Conservation (phyloP, 2,797 vertebrate species). For the Cyprinodon diabolis region DNA sequence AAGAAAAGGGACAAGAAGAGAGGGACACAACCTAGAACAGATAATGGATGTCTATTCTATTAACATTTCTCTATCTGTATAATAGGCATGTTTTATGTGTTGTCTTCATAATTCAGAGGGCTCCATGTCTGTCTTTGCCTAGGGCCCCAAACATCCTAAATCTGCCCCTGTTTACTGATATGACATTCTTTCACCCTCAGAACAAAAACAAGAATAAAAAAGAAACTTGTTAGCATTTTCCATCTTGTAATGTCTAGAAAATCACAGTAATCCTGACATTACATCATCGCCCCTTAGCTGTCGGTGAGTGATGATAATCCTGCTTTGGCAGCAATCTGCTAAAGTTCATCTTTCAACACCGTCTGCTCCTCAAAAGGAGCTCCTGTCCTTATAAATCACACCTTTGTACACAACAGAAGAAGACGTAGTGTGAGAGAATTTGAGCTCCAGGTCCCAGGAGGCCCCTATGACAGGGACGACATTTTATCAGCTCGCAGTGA, state of each 20-base stretch:
- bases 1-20: no score
- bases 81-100: no score
- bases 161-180: no score
- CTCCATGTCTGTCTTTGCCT: no score
- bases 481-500: constrained; percentile 30
- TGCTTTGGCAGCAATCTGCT: constrained; percentile 26
- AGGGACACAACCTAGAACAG: no score
- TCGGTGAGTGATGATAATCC: constrained; percentile 38
- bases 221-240: background rate
- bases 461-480: constrained; percentile 19
- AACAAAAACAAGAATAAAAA: no score
- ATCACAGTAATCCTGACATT: constrained; percentile 33
- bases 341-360: constrained; percentile 15
- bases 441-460: constrained; percentile 18
- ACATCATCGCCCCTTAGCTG: constrained; percentile 23
- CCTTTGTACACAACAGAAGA: constrained; percentile 24
- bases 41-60: no score
- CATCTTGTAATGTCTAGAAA: constrained; percentile 9
- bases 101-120: no score
- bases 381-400: constrained; percentile 26
- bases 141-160: no score
- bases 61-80: no score
- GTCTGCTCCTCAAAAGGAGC: constrained; percentile 10
- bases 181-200: no score
- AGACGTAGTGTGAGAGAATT: constrained; percentile 8